Base-by-base conservation (phyloP, 1,140 invertebrate genomes). In the Sitobion miscanthi region DNA sequence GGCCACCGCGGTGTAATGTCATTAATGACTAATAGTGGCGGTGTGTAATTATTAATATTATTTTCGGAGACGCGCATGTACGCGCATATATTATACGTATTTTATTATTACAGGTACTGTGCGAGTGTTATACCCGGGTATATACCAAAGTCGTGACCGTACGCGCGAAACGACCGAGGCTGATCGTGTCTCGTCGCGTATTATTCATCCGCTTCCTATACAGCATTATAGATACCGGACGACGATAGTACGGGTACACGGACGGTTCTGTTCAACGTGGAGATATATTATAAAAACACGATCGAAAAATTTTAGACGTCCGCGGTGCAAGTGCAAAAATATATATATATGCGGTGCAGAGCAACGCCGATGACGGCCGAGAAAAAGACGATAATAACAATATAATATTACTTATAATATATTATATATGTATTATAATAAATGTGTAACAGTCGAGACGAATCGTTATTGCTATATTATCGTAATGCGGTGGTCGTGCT, bases 111-210 rank as follows among this genome's bases (percentile, higher is more conserved):
- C 35, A 38, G 17, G n/a, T 45, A 83, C 7, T 82, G 30, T 85
- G 83, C 38, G 38, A 25, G 42, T 45, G 1, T 85, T 35, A 52
- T 7, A 54, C 49, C 49, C 7, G 38, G 47, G 47, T n/a, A 54
- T n/a, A 54, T 54, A 62, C n/a, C 14, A 47, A 47, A 86, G 62
- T 91, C 90, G 90, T 91, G 90, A 91, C 90, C 23, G 69, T 82
- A 52, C 57, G 69, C n/a, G 90, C 90, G 62, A 91, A 91, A 82
- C 21, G 87, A 91, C 8, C 90, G 77, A 91, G 90, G 90, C 35
- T 82, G 69, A 82, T 91, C 90, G 90, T 91, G 90, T 82, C 90
- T n/a, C 57, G 30, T 57, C 83, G 87, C 62, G 62, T 77, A 77
- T 77, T 77, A 77, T 77, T 77, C 62, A 49, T 88, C 85, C 85